Evolutionary conservation across 2,797 vertebrate species (phyloP), one percentile per base, ranked within the genome.

Genomic region (Spinibarbus caldwelli): DNA sequence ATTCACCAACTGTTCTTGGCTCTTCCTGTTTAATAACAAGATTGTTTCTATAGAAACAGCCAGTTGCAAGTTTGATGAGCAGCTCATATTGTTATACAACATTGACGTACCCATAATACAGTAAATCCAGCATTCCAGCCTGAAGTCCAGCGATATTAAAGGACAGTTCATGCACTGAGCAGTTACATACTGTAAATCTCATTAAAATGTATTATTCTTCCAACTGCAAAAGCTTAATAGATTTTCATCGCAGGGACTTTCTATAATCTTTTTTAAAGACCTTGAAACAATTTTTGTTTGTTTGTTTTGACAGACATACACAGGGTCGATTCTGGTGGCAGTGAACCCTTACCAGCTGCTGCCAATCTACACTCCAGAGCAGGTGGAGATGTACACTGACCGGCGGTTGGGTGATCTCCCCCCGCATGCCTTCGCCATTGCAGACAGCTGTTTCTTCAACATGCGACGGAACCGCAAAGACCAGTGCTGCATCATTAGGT

Each of bases 401-500:
- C 95, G 85, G 9, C 96, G 96, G 1, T 93, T 98, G 78, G 98
- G 98, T 0, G 97, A 99, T 84, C 92, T 99, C 88, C 97, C 97
- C 0, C 98, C 98, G 0, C 98, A 99, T 10, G 93, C 99, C 90
- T 99, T 99, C 0, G 96, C 98, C 93, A 94, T 99, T 7, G 97
- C 98, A 68, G 97, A 99, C 94, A 96, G 92, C 94, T 99, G 97
- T 90, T 99, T 97, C 87, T 98, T 98, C 94, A 98, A 97, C 92
- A 97, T 99, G 97, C 95, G 94, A 85, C 97, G 94, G 91, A 96
- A 94, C 89, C 94, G 78, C 73, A 97, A 88, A 92, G 95, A 96
- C 91, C 98, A 99, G 91, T 98, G 97, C 91, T 99, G 98, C 83
- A 91, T 99, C 85, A 99, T 99, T 95, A 99, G 98, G 98, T 99